These are phyloP conservation scores for Lithophane ornitopus DNA, from an alignment of 2,888 invertebrate species.

Conservation along the genomic window DNA sequence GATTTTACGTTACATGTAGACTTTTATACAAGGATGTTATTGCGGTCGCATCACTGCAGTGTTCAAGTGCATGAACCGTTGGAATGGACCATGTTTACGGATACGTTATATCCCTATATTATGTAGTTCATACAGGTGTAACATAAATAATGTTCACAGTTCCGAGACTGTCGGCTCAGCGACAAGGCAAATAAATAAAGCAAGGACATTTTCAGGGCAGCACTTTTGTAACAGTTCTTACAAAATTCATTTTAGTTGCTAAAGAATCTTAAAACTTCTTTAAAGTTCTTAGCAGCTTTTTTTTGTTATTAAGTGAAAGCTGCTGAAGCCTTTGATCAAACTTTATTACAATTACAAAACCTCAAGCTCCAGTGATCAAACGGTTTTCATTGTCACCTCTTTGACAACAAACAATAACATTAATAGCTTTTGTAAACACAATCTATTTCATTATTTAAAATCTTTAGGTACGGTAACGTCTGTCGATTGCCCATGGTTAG, in stretches of 20 bases:
- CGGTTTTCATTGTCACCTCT: slow-evolving; percentile 14
- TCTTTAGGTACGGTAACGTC: neutral
- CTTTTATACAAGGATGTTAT: neutral
- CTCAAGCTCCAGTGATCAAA: slow-evolving; percentile 24
- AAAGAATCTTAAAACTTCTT: slow-evolving; percentile 19
- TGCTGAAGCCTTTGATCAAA: slow-evolving; percentile 22
- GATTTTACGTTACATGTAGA: neutral
- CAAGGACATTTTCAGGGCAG: slow-evolving; percentile 5
- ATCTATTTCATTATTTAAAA: neutral
- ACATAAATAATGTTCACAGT: slow-evolving; percentile 27
- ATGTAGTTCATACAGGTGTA: neutral
- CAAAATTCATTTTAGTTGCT: neutral
- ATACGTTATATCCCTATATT: slow-evolving; percentile 39
- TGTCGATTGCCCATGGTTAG: neutral
- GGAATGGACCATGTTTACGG: slow-evolving; percentile 44
- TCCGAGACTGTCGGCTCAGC: slow-evolving; percentile 6
- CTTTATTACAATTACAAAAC: slow-evolving; percentile 34
- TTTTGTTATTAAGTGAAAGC: slow-evolving; percentile 5
- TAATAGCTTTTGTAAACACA: neutral
- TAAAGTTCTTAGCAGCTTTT: neutral
- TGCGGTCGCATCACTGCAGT: slow-evolving; percentile 32
- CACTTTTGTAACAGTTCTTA: neutral
- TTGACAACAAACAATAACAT: slow-evolving; percentile 8
- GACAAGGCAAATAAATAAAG: slow-evolving; percentile 9
- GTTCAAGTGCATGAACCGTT: slow-evolving; percentile 60